These are phyloP conservation scores for Halocaridina rubra DNA, from an alignment of 2,888 invertebrate species.

Conservation along the genomic window DNA sequence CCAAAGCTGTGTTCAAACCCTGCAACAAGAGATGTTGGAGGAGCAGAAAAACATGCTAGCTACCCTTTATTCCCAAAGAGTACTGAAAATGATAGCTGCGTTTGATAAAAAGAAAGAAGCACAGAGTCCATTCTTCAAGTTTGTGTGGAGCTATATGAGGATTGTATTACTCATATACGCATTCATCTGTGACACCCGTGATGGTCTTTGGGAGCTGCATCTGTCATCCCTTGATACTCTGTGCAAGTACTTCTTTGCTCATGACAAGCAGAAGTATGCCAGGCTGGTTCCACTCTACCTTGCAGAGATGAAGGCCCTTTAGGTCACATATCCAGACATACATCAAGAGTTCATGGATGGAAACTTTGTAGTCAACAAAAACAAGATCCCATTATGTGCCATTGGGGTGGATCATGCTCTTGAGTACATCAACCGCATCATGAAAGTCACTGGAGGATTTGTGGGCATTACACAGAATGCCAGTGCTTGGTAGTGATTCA, in stretches of 20 bases:
- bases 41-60: neutral
- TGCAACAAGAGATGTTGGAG: neutral
- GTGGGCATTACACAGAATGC: neutral
- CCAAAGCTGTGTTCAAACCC: neutral
- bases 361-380: neutral
- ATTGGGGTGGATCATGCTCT: neutral
- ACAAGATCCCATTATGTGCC: neutral
- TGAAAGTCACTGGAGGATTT: neutral
- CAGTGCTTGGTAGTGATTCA: neutral
- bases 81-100: neutral
- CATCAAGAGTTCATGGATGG: neutral
- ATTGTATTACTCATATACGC: neutral
- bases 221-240: slow-evolving; percentile 6
- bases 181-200: slow-evolving; percentile 1
- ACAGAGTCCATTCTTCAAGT: neutral
- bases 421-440: neutral
- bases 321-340: neutral
- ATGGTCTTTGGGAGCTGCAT: neutral
- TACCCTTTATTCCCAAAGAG: neutral
- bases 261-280: neutral
- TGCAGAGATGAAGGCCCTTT: neutral
- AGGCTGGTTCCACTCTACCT: neutral
- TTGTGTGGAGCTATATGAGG: neutral
- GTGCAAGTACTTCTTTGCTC: neutral
- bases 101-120: neutral